Evolutionary conservation across 2,888 invertebrate genomes (phyloP).

Genomic region (Stramonita haemastoma): DNA sequence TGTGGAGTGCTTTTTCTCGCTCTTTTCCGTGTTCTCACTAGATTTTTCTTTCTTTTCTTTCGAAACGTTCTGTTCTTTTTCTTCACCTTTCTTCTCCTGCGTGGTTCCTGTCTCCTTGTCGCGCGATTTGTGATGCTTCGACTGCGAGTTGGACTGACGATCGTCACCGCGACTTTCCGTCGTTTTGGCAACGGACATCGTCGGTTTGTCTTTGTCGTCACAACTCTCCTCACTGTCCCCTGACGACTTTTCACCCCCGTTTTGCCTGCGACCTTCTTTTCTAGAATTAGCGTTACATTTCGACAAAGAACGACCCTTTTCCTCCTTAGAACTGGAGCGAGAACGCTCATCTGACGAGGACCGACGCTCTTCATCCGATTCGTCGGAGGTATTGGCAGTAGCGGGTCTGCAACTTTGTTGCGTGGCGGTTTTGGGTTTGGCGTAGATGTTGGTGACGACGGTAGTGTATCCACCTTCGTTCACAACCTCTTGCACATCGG

Average conservation of each 20-base stretch:
- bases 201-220: not conserved
- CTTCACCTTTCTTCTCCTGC: not conserved
- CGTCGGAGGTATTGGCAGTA: not conserved
- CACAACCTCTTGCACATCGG: constrained; percentile 48
- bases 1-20: not conserved
- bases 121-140: not conserved
- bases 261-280: not conserved
- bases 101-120: not conserved
- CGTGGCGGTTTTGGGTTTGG: constrained; percentile 11
- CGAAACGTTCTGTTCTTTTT: not conserved
- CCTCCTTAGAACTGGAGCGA: not conserved
- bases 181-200: not conserved
- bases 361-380: not conserved
- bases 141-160: not conserved
- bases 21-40: not conserved
- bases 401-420: not conserved
- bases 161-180: not conserved
- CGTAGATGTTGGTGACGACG: constrained; percentile 48
- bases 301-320: not conserved
- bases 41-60: constrained; percentile 17
- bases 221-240: not conserved
- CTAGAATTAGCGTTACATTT: not conserved
- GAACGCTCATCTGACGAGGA: not conserved
- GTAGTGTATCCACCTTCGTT: constrained; percentile 50
- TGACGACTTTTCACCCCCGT: not conserved